Percentiles rank a stretch among this genome's conserved stretches.
phyloP scores from a whole-genome alignment of 2,888 invertebrate genomes.

The Rosalia funebris region DNA sequence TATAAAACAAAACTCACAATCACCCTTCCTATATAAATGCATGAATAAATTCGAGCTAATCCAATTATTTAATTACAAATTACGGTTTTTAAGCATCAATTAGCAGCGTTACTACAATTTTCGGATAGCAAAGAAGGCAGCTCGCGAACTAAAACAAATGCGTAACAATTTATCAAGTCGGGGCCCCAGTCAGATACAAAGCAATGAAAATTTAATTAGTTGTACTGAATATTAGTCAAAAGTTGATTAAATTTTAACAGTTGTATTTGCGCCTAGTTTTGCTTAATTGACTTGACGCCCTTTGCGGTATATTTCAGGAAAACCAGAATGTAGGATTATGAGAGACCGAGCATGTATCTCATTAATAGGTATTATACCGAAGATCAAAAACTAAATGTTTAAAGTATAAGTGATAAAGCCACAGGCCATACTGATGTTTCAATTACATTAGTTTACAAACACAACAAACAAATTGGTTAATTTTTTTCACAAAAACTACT shows the following conservation, averaged over 20 bases:
- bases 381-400: too few relatives aligned
- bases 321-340: not conserved
- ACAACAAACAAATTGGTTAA: too few relatives aligned
- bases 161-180: slow-evolving; percentile 54
- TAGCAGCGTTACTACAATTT: slow-evolving; percentile 52
- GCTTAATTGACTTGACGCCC: slow-evolving; percentile 12
- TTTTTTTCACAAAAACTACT: too few relatives aligned
- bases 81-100: slow-evolving; percentile 55
- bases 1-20: slow-evolving; percentile 43
- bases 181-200: slow-evolving; percentile 42
- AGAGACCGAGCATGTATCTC: not conserved
- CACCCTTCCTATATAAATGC: slow-evolving; percentile 40
- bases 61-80: slow-evolving; percentile 55
- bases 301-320: not conserved
- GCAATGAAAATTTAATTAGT: slow-evolving; percentile 57
- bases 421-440: too few relatives aligned
- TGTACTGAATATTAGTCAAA: slow-evolving; percentile 55
- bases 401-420: too few relatives aligned
- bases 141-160: slow-evolving; percentile 53
- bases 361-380: not conserved
- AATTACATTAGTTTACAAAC: too few relatives aligned
- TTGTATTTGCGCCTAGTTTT: slow-evolving; percentile 49
- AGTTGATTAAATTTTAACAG: slow-evolving; percentile 57
- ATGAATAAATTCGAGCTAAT: slow-evolving; percentile 48
- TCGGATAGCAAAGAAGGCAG: slow-evolving; percentile 47